These are phyloP conservation scores for Calephelis perditalis DNA, from an alignment of 2,888 invertebrate genomes.

Conservation along the genomic window DNA sequence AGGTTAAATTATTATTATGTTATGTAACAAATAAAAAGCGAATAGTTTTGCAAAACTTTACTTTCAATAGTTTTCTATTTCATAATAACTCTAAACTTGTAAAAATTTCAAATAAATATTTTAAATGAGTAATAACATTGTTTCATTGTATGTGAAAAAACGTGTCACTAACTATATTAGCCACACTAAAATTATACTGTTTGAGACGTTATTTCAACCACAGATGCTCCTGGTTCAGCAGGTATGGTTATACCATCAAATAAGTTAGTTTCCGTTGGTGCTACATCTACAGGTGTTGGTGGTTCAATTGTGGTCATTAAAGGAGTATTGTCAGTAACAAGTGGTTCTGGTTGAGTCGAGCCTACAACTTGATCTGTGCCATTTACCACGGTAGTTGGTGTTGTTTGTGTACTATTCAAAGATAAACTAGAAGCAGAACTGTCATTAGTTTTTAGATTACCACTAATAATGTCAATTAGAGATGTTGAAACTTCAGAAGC, in stretches of 20 bases:
- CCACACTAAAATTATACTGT: constrained; percentile 25
- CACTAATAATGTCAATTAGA: constrained; percentile 13
- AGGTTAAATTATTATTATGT: too few species aligned
- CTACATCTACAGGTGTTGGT: constrained; percentile 10
- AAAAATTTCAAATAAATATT: constrained; percentile 8
- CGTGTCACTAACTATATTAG: not conserved
- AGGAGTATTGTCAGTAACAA: not conserved
- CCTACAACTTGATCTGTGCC: constrained; percentile 7
- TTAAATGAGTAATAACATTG: constrained; percentile 1
- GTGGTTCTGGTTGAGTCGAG: constrained; percentile 2
- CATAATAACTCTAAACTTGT: constrained; percentile 9
- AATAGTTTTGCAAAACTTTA: constrained; percentile 5
- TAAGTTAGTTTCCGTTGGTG: constrained; percentile 18
- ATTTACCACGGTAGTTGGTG: constrained; percentile 7
- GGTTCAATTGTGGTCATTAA: not conserved
- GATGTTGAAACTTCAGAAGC: not conserved
- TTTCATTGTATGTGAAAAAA: not conserved
- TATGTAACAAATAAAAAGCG: constrained; percentile 7
- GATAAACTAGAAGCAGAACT: constrained; percentile 14
- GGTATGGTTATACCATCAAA: constrained; percentile 34
- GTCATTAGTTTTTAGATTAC: constrained; percentile 11
- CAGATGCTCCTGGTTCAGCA: constrained; percentile 49
- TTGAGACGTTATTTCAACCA: constrained; percentile 54
- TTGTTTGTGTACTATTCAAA: constrained; percentile 15
- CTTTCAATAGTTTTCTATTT: constrained; percentile 2